Evolutionary conservation across 2,888 invertebrate species (phyloP).

Genomic region (Phortica okadai): DNA sequence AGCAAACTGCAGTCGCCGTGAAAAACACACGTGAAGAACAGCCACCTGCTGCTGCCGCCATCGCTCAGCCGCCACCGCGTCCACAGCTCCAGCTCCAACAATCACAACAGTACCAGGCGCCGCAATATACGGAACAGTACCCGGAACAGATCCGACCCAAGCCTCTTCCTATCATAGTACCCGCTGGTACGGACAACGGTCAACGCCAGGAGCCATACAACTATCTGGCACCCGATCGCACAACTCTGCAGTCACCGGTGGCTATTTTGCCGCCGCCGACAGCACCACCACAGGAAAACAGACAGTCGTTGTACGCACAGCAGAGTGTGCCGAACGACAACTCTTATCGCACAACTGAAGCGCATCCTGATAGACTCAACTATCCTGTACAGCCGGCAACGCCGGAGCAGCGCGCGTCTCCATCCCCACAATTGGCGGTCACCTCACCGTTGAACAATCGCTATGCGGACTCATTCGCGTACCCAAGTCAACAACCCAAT

Average conservation of each 20-base stretch:
- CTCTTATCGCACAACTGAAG: conserved; percentile 69
- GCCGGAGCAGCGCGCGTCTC: conserved; percentile 44
- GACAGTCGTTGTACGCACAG: conserved; percentile 15
- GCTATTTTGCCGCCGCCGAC: conserved; percentile 49
- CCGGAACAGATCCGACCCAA: conserved; percentile 57
- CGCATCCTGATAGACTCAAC: conserved; percentile 70
- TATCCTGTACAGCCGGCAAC: conserved; percentile 57
- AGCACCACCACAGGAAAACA: conserved; percentile 32
- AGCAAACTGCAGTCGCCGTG: not conserved
- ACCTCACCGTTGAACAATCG: conserved; percentile 70
- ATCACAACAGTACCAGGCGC: conserved; percentile 36
- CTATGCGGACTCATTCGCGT: conserved; percentile 65
- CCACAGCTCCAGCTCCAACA: conserved; percentile 44
- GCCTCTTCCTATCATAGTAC: conserved; percentile 58
- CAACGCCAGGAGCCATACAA: conserved; percentile 53
- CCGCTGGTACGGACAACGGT: conserved; percentile 47
- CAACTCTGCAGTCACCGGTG: conserved; percentile 59
- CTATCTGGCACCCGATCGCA: conserved; percentile 54
- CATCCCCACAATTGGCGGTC: conserved; percentile 61
- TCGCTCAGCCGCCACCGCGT: not conserved
- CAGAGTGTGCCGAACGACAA: conserved; percentile 44
- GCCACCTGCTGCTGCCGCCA: not conserved
- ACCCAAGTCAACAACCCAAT: conserved; percentile 47
- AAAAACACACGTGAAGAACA: not conserved
- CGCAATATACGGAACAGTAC: conserved; percentile 40